A percentile compares a stretch with the other conserved stretches of the same genome.
These are phyloP conservation scores for Anolis apletophallus DNA, from an alignment of 2,797 vertebrate genomes.

Conservation along the genomic window DNA sequence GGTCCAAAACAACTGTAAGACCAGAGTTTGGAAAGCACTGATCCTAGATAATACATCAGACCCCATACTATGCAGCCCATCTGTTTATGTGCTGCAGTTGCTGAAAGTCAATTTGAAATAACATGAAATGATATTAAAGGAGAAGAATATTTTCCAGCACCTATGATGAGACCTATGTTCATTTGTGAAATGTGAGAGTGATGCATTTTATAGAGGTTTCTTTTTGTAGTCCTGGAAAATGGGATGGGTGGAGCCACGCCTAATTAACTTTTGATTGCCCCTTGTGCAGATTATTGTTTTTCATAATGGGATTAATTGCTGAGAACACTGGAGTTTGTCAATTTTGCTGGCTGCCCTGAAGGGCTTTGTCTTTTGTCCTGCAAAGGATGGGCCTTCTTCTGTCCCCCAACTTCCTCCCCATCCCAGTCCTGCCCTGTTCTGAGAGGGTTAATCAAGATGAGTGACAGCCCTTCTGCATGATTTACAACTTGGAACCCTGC, in stretches of 20 bases:
- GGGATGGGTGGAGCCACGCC: constrained; percentile 40
- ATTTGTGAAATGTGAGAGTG: neutral
- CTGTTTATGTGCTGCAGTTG: neutral
- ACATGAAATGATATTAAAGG: neutral
- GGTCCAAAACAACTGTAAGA: too few relatives aligned
- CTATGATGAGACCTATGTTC: neutral
- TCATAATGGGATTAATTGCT: constrained; percentile 63
- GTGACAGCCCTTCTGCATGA: constrained; percentile 99
- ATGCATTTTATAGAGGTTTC: constrained; percentile 33
- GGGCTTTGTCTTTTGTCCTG: constrained; percentile 21
- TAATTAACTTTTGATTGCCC: constrained; percentile 45
- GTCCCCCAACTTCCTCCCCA: constrained; percentile 10
- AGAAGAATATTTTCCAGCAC: neutral
- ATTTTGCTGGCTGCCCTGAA: constrained; percentile 43
- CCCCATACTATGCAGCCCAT: too few relatives aligned
- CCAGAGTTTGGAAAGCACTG: too few relatives aligned
- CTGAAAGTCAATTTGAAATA: neutral
- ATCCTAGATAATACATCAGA: neutral
- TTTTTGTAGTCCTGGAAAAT: constrained; percentile 17
- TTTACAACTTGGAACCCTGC: constrained; percentile 98
- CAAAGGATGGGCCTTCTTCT: constrained; percentile 19
- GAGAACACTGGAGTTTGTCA: constrained; percentile 51
- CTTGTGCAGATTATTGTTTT: constrained; percentile 59
- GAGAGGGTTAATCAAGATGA: constrained; percentile 98
- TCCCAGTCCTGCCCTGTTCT: constrained; percentile 73